Evolutionary conservation across 2,888 invertebrate species (phyloP).

Genomic region (Cheilosia pagana): DNA sequence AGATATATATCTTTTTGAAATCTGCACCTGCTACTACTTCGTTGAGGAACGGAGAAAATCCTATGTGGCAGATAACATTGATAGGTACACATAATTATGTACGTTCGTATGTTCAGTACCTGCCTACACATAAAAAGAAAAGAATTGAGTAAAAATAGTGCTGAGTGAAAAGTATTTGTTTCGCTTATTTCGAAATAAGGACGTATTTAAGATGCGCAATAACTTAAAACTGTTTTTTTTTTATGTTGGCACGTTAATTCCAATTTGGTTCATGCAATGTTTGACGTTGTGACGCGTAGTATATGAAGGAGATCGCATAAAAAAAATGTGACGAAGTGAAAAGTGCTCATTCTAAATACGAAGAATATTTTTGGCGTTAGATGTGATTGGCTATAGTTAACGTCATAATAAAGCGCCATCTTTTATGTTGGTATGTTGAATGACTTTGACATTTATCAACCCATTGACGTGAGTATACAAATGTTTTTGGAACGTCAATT

Average conservation of each 20-base stretch:
- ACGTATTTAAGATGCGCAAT: neutral
- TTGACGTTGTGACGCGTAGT: neutral
- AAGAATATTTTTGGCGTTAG: too few relatives aligned
- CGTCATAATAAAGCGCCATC: too few relatives aligned
- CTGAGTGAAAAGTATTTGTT: neutral
- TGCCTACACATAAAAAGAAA: neutral
- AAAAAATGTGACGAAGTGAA: neutral
- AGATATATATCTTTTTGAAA: neutral
- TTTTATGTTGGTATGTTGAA: too few relatives aligned
- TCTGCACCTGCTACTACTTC: slow-evolving; percentile 2
- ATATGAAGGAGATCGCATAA: neutral
- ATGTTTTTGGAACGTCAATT: too few relatives aligned
- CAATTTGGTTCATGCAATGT: neutral
- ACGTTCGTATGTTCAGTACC: too few relatives aligned
- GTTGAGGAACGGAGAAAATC: neutral
- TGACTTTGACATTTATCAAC: too few relatives aligned
- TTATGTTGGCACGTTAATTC: neutral
- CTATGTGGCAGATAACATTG: slow-evolving; percentile 12
- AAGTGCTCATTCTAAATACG: too few relatives aligned
- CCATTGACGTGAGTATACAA: too few relatives aligned
- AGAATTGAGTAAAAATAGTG: neutral
- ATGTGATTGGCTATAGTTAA: too few relatives aligned
- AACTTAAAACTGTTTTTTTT: neutral
- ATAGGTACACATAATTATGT: neutral
- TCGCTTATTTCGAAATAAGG: neutral